A percentile compares a stretch with the other conserved stretches of the same genome.
These are phyloP conservation scores for Aix galericulata DNA, from an alignment of 2,113 vertebrate genomes.

Conservation along the genomic window DNA sequence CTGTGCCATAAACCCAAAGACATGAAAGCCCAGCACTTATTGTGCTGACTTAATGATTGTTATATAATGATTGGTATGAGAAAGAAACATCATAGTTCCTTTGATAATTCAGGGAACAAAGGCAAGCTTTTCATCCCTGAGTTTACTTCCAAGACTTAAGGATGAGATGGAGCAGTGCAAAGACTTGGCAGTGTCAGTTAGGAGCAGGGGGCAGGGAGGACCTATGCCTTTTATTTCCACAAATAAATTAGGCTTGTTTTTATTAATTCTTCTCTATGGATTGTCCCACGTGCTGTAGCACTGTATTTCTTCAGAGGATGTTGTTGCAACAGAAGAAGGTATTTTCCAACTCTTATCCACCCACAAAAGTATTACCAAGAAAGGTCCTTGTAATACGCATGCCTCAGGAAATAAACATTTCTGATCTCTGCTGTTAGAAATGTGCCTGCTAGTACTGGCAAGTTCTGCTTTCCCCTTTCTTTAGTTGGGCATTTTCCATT, in stretches of 20 bases:
- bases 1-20: conserved; percentile 2
- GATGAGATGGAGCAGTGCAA: conserved; percentile 21
- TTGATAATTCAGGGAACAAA: conserved; percentile 56
- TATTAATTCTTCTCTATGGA: neutral
- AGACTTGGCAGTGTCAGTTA: neutral
- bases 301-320: neutral
- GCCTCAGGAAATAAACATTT: neutral
- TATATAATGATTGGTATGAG: neutral
- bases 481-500: neutral
- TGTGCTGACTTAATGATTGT: conserved; percentile 29
- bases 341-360: neutral
- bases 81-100: conserved; percentile 41
- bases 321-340: neutral
- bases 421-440: neutral
- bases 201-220: neutral
- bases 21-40: neutral
- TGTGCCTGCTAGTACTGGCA: neutral
- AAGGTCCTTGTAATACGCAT: neutral
- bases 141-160: conserved; percentile 22
- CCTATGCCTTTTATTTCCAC: neutral
- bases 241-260: neutral
- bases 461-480: neutral
- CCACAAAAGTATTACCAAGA: neutral
- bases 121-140: neutral
- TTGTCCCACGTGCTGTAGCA: neutral